Conservation (phyloP, 2,888 invertebrate genomes). For the Ochropleura leucogaster region DNA sequence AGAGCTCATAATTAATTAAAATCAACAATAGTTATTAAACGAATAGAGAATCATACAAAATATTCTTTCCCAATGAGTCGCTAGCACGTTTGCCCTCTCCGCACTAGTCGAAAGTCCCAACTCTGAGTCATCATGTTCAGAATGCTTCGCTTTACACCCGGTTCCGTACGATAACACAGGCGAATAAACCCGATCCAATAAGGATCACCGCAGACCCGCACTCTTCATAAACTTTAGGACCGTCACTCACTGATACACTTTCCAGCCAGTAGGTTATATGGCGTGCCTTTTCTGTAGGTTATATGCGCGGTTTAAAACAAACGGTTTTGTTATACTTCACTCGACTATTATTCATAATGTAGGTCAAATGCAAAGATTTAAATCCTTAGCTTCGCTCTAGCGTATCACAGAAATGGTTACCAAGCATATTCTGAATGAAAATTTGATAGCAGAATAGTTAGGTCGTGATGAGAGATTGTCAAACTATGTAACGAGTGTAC, state of each 20-base stretch:
- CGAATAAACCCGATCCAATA: slow-evolving; percentile 51
- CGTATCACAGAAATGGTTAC: neutral
- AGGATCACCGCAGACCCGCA: slow-evolving; percentile 38
- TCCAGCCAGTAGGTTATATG: slow-evolving; percentile 13
- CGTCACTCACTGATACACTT: slow-evolving; percentile 20
- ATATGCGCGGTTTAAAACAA: slow-evolving; percentile 17
- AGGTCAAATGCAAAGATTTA: neutral
- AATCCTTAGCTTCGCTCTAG: neutral
- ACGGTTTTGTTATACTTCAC: slow-evolving; percentile 14
- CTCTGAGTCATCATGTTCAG: slow-evolving; percentile 3
- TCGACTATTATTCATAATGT: neutral
- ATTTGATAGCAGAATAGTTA: neutral
- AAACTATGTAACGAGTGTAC: neutral
- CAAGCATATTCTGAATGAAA: neutral
- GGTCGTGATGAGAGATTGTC: neutral
- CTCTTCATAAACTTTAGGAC: slow-evolving; percentile 45
- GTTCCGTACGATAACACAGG: slow-evolving; percentile 20
- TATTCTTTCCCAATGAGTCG: neutral
- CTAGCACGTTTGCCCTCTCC: neutral
- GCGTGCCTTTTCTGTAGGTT: slow-evolving; percentile 1
- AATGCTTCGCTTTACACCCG: neutral
- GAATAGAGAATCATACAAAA: neutral
- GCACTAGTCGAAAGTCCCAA: slow-evolving; percentile 6
- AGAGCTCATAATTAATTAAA: no score
- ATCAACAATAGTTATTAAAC: no score